Percentiles rank a stretch among this genome's conserved stretches.
Conservation (phyloP, 53 echinoderm and acorn worm species). For the Mesocentrotus franciscanus region DNA sequence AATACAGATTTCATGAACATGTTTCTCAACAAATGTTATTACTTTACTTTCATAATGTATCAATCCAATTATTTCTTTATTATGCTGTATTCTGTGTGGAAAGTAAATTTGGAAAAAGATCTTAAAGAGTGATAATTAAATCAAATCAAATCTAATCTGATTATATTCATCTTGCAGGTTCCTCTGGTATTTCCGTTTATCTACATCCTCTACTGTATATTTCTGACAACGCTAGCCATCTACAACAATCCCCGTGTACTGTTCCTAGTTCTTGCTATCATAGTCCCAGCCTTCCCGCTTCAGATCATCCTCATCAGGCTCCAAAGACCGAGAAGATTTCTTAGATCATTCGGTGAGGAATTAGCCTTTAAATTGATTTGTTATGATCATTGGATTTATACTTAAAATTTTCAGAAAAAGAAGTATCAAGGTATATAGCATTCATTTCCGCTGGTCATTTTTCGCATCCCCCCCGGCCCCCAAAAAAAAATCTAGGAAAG, state of each 20-base stretch:
- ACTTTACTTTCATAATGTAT: too few species aligned
- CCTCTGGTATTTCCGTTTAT: conserved; percentile 65
- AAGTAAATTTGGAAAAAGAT: not conserved
- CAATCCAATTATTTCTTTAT: not conserved
- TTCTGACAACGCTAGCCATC: conserved; percentile 66
- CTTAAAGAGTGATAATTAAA: not conserved
- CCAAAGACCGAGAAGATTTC: conserved; percentile 56
- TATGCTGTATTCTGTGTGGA: not conserved
- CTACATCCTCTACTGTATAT: conserved; percentile 67
- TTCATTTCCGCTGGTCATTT: too few species aligned
- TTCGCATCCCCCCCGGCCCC: too few species aligned
- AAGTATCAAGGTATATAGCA: too few species aligned
- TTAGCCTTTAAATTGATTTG: not conserved
- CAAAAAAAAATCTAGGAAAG: too few species aligned
- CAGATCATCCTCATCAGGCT: conserved; percentile 68
- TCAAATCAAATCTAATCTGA: not conserved
- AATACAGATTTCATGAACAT: not conserved
- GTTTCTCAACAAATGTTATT: too few species aligned
- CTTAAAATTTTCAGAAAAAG: too few species aligned
- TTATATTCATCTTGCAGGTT: conserved; percentile 34
- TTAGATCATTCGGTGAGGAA: conserved; percentile 66
- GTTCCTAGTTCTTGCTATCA: conserved; percentile 18
- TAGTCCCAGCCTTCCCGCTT: conserved; percentile 72
- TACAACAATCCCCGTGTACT: conserved; percentile 61
- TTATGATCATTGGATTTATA: not conserved